phyloP scores from a whole-genome alignment of 1,140 invertebrate genomes.

The Bombus confusus region DNA sequence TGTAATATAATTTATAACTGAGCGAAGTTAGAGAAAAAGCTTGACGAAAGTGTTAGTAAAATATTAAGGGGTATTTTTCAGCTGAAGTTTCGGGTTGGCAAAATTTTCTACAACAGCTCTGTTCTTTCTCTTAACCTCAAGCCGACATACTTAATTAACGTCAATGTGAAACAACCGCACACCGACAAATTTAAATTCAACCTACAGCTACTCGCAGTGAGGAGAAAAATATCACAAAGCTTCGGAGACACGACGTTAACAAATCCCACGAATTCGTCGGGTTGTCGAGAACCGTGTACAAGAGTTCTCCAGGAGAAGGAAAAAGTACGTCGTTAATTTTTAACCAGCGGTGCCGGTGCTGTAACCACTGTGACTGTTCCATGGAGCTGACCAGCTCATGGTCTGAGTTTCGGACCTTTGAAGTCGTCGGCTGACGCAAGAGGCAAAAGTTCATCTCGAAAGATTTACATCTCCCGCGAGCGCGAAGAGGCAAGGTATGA shows the following conservation, averaged over 20 bases:
- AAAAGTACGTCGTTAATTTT: slow-evolving; percentile 41
- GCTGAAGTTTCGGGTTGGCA: not conserved
- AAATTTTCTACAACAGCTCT: too few species aligned
- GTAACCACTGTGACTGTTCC: slow-evolving; percentile 20
- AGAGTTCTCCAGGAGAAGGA: not conserved
- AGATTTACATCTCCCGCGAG: slow-evolving; percentile 56
- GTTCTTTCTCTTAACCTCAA: not conserved
- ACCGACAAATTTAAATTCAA: too few species aligned
- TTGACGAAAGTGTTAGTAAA: too few species aligned
- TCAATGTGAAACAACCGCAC: not conserved
- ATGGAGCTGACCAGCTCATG: not conserved
- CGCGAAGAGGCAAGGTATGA: slow-evolving; percentile 31
- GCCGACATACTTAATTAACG: not conserved
- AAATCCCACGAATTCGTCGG: not conserved
- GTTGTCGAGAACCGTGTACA: not conserved
- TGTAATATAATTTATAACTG: too few species aligned
- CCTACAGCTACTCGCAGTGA: too few species aligned
- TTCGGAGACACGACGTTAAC: not conserved
- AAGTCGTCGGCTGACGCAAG: slow-evolving; percentile 51
- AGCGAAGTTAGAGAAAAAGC: too few species aligned
- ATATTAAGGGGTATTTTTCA: too few species aligned
- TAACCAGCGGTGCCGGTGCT: not conserved
- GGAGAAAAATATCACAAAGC: not conserved
- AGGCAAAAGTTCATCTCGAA: slow-evolving; percentile 53
- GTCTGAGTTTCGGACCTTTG: slow-evolving; percentile 49